Evolutionary conservation across 2,888 invertebrate species (phyloP), one percentile per base, ranked within the genome.

Genomic region (Therioaphis trifolii): DNA sequence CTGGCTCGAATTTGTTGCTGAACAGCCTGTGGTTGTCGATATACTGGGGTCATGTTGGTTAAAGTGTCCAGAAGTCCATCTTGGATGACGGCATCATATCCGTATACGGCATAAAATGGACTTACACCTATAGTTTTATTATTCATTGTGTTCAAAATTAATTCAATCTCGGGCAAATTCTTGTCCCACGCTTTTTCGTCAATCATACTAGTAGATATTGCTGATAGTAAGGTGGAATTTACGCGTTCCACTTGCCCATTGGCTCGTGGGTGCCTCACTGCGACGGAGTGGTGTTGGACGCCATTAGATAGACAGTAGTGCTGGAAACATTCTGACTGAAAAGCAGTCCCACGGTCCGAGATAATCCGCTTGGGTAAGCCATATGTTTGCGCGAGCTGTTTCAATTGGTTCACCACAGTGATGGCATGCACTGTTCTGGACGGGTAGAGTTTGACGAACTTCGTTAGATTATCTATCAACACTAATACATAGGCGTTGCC

Each of bases 381-480:
- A 27, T 35, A 75, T 11, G 18, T 15, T 2, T 29, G 21, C 2
- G 66, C 49, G 21, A 84, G 18, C 12, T 49, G n/a, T 4, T 11
- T 12, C 29, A 75, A 29, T 15, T 71, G 52, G 0, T 15, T 21
- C 21, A 61, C 49, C 15, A 84, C 66, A 4, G 35, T 49, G 11
- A 61, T 84, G 7, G 35, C 35, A 35, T 18, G 49, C 15, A 21
- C 43, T 24, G 24, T 24, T 40, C 40, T 27, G 0, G 12, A 75
- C 35, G 40, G 75, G 7, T 40, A 75, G 4, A 84, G 21, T 12
- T 61, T n/a, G 3, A 84, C 84, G 24, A 75, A 75, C 15, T 84
- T 75, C 9, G 84, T 84, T 12, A 84, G 75, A 18, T 84, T 84
- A 40, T 52, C 52, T 14, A 84, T 55, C 2, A 84, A 11, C 4